phyloP scores from a whole-genome alignment of 2,113 vertebrate species.

The Archocentrus centrarchus region DNA sequence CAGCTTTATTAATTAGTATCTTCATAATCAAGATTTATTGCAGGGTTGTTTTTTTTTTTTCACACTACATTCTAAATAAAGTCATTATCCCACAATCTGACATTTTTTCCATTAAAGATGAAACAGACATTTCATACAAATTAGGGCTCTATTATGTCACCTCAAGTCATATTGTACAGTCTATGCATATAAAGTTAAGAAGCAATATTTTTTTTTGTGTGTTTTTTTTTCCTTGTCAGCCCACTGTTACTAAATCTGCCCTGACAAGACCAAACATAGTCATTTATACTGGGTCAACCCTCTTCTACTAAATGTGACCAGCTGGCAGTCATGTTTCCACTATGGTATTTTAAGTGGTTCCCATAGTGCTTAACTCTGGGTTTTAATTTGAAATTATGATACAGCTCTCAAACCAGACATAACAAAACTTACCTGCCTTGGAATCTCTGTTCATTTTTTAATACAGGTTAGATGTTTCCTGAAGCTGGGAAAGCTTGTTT shows the following conservation, averaged over 20 bases:
- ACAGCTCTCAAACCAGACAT: slow-evolving; percentile 55
- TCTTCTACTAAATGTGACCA: slow-evolving; percentile 41
- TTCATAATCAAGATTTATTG: too few relatives aligned
- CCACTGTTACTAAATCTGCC: slow-evolving; percentile 24
- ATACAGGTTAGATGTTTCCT: slow-evolving; percentile 71
- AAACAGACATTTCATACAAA: neutral
- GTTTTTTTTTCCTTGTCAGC: neutral
- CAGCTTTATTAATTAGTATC: neutral
- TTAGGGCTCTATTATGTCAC: neutral
- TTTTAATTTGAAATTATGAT: slow-evolving; percentile 66
- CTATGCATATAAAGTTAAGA: neutral
- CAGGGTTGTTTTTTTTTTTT: too few relatives aligned
- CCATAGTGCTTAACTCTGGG: slow-evolving; percentile 67
- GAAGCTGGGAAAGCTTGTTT: slow-evolving; percentile 59
- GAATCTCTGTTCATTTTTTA: slow-evolving; percentile 62
- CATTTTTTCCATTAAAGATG: neutral
- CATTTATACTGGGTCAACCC: slow-evolving; percentile 26
- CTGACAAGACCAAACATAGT: slow-evolving; percentile 23
- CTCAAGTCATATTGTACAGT: neutral
- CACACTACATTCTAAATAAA: neutral
- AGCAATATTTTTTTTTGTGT: neutral
- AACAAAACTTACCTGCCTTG: slow-evolving; percentile 52
- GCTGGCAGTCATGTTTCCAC: slow-evolving; percentile 54
- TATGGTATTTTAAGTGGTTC: slow-evolving; percentile 76
- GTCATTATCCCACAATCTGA: neutral